phyloP scores from a whole-genome alignment of 2,797 vertebrate genomes.

The Poeciliopsis turneri region DNA sequence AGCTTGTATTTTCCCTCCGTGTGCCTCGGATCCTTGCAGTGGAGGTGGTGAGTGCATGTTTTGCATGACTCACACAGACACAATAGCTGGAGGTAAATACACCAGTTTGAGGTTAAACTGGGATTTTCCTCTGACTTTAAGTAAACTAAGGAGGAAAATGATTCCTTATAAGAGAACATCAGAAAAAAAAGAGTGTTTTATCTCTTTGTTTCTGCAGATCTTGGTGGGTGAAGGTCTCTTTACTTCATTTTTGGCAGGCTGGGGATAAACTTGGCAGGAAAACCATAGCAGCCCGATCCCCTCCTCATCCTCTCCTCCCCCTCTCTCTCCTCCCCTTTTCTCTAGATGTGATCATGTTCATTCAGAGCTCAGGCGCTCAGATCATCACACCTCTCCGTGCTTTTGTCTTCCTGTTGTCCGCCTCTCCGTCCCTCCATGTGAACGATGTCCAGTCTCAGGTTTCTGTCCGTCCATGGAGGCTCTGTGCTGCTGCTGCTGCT shows the following conservation, averaged over 20 bases:
- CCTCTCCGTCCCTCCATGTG: conserved; percentile 8
- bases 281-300: conserved; percentile 18
- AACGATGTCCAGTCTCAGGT: conserved; percentile 50
- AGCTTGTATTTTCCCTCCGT: not conserved
- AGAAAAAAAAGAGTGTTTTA: not conserved
- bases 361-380: conserved; percentile 52
- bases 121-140: conserved; percentile 2
- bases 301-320: not conserved
- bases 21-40: not conserved
- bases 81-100: conserved; percentile 12
- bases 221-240: conserved; percentile 4
- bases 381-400: conserved; percentile 44
- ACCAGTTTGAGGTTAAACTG: conserved; percentile 8
- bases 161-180: not conserved
- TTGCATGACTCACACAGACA: conserved; percentile 17
- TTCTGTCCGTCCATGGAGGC: conserved; percentile 36
- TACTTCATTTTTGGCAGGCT: conserved; percentile 40
- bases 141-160: not conserved
- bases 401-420: not conserved
- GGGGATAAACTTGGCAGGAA: conserved; percentile 58
- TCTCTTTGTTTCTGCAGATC: conserved; percentile 9
- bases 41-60: not conserved
- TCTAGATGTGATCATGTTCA: conserved; percentile 42
- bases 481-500: conserved; percentile 44
- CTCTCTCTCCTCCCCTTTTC: conserved; percentile 22